Evolutionary conservation across 2,797 vertebrate genomes (phyloP).

Genomic region (Smutsia gigantea): DNA sequence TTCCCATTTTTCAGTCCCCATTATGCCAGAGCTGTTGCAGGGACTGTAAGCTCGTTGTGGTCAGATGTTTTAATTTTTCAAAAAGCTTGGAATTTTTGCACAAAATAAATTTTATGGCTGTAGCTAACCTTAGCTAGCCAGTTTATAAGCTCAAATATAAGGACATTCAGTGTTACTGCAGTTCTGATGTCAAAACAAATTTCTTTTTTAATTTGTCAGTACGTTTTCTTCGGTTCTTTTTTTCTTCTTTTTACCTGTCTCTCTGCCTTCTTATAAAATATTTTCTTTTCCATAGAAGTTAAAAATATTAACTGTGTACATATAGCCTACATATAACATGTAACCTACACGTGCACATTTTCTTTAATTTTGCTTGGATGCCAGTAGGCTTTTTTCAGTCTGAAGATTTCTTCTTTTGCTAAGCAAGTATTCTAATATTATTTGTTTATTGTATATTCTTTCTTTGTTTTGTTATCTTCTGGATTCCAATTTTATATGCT

Average conservation of each 20-base stretch:
- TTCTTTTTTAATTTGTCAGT: background rate
- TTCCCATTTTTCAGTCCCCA: background rate
- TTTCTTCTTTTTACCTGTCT: background rate
- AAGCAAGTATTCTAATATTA: background rate
- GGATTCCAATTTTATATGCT: background rate
- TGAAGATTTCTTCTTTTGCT: background rate
- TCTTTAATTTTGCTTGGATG: background rate
- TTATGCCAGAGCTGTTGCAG: background rate
- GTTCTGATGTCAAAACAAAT: background rate
- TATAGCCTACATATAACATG: too few relatives aligned
- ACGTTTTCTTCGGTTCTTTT: background rate
- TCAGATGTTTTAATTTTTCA: background rate
- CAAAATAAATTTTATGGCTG: background rate
- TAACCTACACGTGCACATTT: background rate
- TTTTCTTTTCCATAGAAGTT: slow-evolving; percentile 34
- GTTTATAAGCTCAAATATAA: background rate
- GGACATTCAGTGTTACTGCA: background rate
- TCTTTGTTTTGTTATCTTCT: background rate
- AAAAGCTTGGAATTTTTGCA: background rate
- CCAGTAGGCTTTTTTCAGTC: background rate
- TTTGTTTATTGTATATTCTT: background rate
- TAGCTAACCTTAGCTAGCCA: background rate
- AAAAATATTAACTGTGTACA: background rate
- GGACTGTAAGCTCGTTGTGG: background rate
- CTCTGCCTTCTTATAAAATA: background rate